These are phyloP conservation scores for Ranitomeya imitator DNA, from an alignment of 2,113 vertebrate genomes.

Conservation along the genomic window DNA sequence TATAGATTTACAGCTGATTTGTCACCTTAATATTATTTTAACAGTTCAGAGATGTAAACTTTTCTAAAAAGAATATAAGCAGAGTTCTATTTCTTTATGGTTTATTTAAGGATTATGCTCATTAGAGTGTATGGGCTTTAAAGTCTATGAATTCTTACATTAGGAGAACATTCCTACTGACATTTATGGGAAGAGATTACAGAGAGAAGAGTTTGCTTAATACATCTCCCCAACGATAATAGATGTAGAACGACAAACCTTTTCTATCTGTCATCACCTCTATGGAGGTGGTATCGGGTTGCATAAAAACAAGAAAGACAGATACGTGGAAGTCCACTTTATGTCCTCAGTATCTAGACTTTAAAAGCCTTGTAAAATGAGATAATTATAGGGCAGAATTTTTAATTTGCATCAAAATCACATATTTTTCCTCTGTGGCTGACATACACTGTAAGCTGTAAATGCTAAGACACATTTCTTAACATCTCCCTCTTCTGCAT, in stretches of 20 bases:
- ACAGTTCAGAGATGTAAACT: neutral
- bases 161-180: conserved; percentile 16
- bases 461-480: neutral
- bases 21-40: no score
- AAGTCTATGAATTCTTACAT: neutral
- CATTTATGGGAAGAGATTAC: conserved; percentile 14
- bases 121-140: neutral
- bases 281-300: conserved; percentile 3
- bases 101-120: neutral
- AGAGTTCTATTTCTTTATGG: neutral
- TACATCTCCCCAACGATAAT: conserved; percentile 7
- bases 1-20: no score
- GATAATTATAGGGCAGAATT: conserved; percentile 43
- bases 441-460: neutral
- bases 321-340: conserved; percentile 25
- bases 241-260: conserved; percentile 1
- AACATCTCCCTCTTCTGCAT: neutral
- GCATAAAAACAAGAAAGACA: conserved; percentile 15
- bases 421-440: neutral
- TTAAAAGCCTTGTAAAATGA: conserved; percentile 41
- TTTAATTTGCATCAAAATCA: conserved; percentile 25
- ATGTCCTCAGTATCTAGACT: neutral
- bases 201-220: conserved; percentile 19
- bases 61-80: neutral
- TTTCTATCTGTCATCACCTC: conserved; percentile 37